Evolutionary conservation across 2,888 invertebrate genomes (phyloP).

Genomic region (Spilosoma lubricipeda): DNA sequence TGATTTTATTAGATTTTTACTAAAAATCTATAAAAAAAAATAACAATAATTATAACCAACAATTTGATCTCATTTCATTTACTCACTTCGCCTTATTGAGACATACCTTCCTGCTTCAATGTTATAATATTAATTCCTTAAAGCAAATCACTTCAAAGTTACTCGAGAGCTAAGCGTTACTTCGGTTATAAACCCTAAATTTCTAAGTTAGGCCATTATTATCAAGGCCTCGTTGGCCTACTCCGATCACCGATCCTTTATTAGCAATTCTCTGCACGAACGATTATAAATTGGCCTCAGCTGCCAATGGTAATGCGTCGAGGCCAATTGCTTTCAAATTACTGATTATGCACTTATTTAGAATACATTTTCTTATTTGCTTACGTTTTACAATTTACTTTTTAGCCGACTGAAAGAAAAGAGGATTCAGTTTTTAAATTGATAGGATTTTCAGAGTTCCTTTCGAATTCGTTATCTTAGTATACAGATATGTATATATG

Average conservation of each 20-base stretch:
- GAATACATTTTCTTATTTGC: slow-evolving; percentile 4
- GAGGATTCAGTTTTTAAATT: too few species aligned
- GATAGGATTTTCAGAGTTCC: too few species aligned
- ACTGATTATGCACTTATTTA: slow-evolving; percentile 18
- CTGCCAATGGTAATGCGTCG: slow-evolving; percentile 31
- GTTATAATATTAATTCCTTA: slow-evolving; percentile 1
- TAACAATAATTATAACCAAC: too few species aligned
- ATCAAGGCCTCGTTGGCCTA: slow-evolving; percentile 11
- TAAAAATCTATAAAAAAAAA: too few species aligned
- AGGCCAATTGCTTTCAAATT: slow-evolving; percentile 19
- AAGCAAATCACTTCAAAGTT: slow-evolving; percentile 3
- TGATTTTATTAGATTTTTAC: too few species aligned
- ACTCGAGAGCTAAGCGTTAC: slow-evolving; percentile 15
- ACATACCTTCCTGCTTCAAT: not conserved
- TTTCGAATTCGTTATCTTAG: too few species aligned
- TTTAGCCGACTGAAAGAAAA: not conserved
- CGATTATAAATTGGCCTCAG: slow-evolving; percentile 41
- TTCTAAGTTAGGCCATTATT: slow-evolving; percentile 19
- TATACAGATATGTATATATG: too few species aligned
- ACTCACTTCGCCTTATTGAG: not conserved
- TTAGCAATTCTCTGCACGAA: slow-evolving; percentile 33
- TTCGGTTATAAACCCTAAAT: slow-evolving; percentile 17
- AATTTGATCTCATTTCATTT: not conserved
- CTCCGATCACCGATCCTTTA: slow-evolving; percentile 19
- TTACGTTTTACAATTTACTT: not conserved